Percentiles rank a stretch among this genome's conserved stretches.
These are phyloP conservation scores for Loris lydekkerianus DNA, from an alignment of 2,797 vertebrate genomes.

Conservation along the genomic window DNA sequence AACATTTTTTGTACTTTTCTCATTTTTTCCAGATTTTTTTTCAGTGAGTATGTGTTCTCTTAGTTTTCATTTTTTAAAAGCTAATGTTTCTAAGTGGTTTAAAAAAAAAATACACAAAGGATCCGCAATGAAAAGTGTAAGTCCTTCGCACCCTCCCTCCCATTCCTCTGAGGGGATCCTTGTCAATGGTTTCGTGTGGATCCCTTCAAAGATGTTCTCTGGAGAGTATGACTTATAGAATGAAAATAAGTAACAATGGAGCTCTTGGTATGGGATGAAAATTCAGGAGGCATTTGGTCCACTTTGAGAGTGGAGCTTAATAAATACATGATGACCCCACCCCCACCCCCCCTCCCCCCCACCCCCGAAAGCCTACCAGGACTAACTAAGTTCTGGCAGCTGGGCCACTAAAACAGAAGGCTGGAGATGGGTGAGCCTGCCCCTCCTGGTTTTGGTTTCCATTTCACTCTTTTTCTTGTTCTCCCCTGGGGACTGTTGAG, in stretches of 20 bases:
- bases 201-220: slow-evolving; percentile 13
- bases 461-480: slow-evolving; percentile 47
- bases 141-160: not conserved
- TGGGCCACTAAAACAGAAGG: not conserved
- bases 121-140: not conserved
- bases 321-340: not conserved
- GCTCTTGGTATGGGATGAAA: not conserved
- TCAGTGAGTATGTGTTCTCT: not conserved
- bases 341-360: too few species aligned
- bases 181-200: not conserved
- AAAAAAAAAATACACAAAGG: not conserved
- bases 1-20: not conserved
- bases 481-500: slow-evolving; percentile 34
- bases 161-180: not conserved
- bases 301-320: not conserved
- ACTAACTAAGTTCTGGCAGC: not conserved
- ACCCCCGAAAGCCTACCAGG: not conserved
- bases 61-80: slow-evolving; percentile 15
- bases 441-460: slow-evolving; percentile 70
- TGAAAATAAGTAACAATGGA: not conserved
- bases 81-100: slow-evolving; percentile 44
- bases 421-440: not conserved
- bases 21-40: not conserved
- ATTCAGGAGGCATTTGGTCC: not conserved
- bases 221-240: not conserved